Evolutionary conservation across 2,113 vertebrate genomes (phyloP).

Genomic region (Fulica atra): DNA sequence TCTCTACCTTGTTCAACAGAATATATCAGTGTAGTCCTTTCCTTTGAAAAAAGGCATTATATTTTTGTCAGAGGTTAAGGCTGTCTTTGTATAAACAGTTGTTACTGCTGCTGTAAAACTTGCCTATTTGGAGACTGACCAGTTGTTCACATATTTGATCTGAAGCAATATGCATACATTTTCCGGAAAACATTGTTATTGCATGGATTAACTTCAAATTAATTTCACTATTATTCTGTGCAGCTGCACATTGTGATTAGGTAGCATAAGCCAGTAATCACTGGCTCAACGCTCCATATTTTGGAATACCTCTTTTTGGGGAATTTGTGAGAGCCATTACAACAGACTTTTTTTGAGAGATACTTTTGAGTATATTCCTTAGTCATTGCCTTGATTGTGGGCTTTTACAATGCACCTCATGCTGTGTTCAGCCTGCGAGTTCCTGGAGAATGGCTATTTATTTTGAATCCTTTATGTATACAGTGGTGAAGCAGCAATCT

Average conservation of each 20-base stretch:
- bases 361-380: not conserved
- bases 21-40: not conserved
- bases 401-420: not conserved
- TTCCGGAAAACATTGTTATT: not conserved
- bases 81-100: not conserved
- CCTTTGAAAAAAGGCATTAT: not conserved
- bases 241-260: not conserved
- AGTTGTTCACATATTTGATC: not conserved
- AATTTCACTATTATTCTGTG: not conserved
- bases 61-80: not conserved
- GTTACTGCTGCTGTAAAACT: not conserved
- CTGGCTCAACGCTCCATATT: not conserved
- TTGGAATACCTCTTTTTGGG: not conserved
- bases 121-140: not conserved
- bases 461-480: not conserved
- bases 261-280: not conserved
- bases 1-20: conserved; percentile 20
- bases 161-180: not conserved
- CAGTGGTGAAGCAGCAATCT: not conserved
- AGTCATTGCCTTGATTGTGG: not conserved
- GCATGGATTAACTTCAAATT: not conserved
- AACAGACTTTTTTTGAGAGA: not conserved
- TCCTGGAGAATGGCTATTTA: not conserved
- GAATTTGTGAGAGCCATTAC: not conserved
- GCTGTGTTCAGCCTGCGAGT: not conserved